Base-by-base conservation (phyloP, 1,140 invertebrate species). In the Zophobas atratus region DNA sequence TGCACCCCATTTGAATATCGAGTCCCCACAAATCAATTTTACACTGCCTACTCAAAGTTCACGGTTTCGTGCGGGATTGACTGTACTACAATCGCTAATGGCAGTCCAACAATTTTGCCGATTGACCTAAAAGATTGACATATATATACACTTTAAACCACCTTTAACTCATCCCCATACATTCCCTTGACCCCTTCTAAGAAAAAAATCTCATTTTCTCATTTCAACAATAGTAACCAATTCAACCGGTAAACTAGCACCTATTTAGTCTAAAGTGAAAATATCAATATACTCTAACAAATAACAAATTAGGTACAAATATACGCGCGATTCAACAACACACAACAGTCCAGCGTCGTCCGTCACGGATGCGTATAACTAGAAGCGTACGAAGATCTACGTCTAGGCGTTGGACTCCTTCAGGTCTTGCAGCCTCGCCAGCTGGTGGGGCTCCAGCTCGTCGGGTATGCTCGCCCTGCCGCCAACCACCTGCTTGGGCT, bases 361-460 rank as follows among this genome's bases (percentile, higher is more conserved):
- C 76, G 72, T 20, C 20, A 20, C 57, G 67, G 33, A 77, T 77
- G 60, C 76, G 76, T 71, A 70, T 67, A 36, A 79, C 55, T 48
- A 8, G 70, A 73, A 73, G 70, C 70, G 70, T 73, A 73, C 70
- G 36, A 73, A 53, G 38, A 73, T 33, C 71, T 73, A 73, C 53
- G 49, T 80, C 87, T 94, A 96, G 88, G 95, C 95, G 86, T 96
- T 95, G 72, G 95, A 96, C 86, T 96, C 95, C 86, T 96, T 96
- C 20, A 96, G 89, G 84, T 94, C 92, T 84, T 95, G 94, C 39
- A 96, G 90, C 84, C 94, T 92, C 36, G 94, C 94, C 78, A 96
- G 88, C 86, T 96, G 94, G 82, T 94, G 93, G 1, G 94, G 93
- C 84, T 95, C 94, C 56, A 96, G 88, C 85, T 96, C 94, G 82